Conservation (phyloP, 2,113 vertebrate genomes). For the Strigops habroptila region DNA sequence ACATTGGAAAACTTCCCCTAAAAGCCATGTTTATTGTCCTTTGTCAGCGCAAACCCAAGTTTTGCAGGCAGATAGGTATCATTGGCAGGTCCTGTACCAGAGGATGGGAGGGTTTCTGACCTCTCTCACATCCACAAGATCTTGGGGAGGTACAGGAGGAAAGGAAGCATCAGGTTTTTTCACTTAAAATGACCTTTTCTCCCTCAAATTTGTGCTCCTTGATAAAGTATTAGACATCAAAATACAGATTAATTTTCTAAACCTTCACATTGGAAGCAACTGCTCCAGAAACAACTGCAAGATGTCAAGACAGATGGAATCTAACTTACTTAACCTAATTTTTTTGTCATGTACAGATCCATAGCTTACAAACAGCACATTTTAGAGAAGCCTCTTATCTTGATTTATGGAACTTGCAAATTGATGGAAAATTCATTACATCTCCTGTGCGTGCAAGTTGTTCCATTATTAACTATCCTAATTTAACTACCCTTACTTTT, state of each 20-base stretch:
- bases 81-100: neutral
- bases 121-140: neutral
- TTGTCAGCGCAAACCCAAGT: neutral
- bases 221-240: neutral
- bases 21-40: neutral
- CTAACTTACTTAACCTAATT: neutral
- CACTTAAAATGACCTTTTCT: neutral
- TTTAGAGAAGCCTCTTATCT: neutral
- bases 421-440: neutral
- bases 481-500: slow-evolving; percentile 4
- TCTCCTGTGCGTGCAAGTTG: neutral
- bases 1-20: neutral
- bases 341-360: neutral
- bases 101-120: neutral
- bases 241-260: neutral
- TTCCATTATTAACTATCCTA: neutral
- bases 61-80: neutral
- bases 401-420: slow-evolving; percentile 8
- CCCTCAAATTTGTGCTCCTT: neutral
- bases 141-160: neutral
- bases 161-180: neutral
- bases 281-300: neutral
- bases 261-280: neutral
- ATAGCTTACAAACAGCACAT: neutral
- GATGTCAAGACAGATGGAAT: neutral